A percentile compares a stretch with the other conserved stretches of the same genome.
phyloP scores from a whole-genome alignment of 2,888 invertebrate genomes.

The Tridacna gigas region DNA sequence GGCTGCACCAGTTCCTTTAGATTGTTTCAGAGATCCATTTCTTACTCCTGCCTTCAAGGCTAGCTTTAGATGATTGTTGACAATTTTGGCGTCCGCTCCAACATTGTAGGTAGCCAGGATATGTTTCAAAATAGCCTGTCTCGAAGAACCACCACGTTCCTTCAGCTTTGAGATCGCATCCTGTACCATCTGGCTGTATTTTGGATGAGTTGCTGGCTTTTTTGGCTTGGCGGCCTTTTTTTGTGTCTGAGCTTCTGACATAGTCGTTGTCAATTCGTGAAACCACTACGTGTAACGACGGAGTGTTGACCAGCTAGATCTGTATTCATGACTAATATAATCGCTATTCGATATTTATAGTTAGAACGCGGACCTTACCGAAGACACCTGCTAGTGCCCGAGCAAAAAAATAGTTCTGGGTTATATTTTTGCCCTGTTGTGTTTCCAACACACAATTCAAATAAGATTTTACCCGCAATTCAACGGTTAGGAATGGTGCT shows the following conservation, averaged over 20 bases:
- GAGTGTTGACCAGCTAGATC: background rate
- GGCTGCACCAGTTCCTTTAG: constrained; percentile 79
- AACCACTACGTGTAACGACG: background rate
- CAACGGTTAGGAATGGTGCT: background rate
- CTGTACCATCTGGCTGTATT: constrained; percentile 85
- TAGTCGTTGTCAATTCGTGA: background rate
- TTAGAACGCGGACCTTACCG: constrained; percentile 71
- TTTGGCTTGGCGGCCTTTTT: constrained; percentile 76
- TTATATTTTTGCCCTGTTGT: constrained; percentile 57
- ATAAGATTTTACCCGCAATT: constrained; percentile 6
- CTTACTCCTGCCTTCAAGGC: constrained; percentile 84
- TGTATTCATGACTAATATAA: background rate
- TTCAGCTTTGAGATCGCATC: constrained; percentile 84
- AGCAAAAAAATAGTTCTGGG: constrained; percentile 46
- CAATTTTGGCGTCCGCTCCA: constrained; percentile 82
- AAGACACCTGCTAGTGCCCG: constrained; percentile 66
- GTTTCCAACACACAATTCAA: constrained; percentile 63
- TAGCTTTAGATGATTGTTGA: constrained; percentile 84
- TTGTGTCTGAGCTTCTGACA: constrained; percentile 57
- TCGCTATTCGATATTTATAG: constrained; percentile 47
- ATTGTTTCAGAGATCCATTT: constrained; percentile 83
- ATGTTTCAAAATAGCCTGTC: constrained; percentile 85
- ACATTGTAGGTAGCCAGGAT: constrained; percentile 85
- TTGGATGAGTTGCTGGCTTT: constrained; percentile 82
- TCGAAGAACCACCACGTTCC: constrained; percentile 85